A percentile compares a stretch with the other conserved stretches of the same genome.
These are phyloP conservation scores for Ailurus styani DNA, from an alignment of 2,113 vertebrate species.

Conservation along the genomic window DNA sequence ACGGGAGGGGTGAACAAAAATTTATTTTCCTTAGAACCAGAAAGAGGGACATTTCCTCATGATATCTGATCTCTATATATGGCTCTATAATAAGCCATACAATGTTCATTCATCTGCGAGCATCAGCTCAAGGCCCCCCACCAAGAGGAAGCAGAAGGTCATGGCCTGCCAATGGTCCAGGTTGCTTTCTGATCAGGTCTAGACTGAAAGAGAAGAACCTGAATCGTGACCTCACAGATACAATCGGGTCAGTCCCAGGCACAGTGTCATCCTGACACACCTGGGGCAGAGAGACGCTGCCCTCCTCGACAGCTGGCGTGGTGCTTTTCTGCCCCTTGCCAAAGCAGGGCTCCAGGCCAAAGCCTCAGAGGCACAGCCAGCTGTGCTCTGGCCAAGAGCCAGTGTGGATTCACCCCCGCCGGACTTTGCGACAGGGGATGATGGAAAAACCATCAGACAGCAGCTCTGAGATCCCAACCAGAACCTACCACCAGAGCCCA, in stretches of 20 bases:
- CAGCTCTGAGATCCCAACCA: too few species aligned
- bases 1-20: not conserved
- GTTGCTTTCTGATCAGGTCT: not conserved
- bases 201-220: not conserved
- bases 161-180: rapidly evolving
- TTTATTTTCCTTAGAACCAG: not conserved
- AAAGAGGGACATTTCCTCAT: not conserved
- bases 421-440: not conserved
- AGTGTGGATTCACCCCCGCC: not conserved
- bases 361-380: not conserved
- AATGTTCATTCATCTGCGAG: not conserved
- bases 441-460: not conserved
- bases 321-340: not conserved
- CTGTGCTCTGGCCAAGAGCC: not conserved
- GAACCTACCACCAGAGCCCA: not conserved
- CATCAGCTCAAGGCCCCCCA: not conserved
- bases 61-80: not conserved
- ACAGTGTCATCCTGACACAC: rapidly evolving
- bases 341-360: not conserved
- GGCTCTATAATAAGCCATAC: not conserved
- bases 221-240: not conserved
- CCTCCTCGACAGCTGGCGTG: rapidly evolving
- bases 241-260: not conserved
- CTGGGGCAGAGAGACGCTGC: not conserved
- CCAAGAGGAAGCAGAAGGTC: rapidly evolving